These are phyloP conservation scores for Matsumurasca onukii DNA, from an alignment of 1,140 invertebrate genomes.

Conservation along the genomic window DNA sequence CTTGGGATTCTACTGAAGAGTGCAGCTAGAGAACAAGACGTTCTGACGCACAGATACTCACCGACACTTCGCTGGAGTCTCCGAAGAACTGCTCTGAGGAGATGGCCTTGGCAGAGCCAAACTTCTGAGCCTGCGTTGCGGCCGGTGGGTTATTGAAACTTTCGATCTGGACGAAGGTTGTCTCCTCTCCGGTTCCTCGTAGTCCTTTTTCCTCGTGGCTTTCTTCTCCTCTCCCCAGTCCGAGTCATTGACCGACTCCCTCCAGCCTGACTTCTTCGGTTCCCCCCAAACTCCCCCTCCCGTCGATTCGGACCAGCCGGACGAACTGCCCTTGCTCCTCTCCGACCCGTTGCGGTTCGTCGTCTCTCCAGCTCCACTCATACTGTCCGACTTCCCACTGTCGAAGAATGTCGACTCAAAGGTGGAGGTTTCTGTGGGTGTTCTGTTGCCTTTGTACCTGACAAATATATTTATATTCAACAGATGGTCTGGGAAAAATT, in stretches of 20 bases:
- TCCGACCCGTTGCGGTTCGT: neutral
- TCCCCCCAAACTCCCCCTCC: neutral
- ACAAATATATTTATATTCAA: constrained; percentile 1
- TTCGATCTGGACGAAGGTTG: neutral
- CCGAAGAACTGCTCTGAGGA: constrained; percentile 96
- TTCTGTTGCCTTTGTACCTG: constrained; percentile 32
- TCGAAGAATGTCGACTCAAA: constrained; percentile 21
- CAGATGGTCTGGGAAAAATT: no score
- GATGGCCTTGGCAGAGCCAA: constrained; percentile 95
- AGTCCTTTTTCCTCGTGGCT: constrained; percentile 2
- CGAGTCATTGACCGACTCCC: constrained; percentile 10
- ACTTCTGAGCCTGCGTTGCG: constrained; percentile 78
- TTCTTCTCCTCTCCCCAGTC: constrained; percentile 17
- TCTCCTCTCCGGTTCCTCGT: constrained; percentile 25
- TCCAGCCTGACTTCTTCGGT: neutral
- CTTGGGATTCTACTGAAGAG: no score
- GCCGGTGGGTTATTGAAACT: neutral
- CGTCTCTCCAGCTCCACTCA: neutral
- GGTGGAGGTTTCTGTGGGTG: neutral
- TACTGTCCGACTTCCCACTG: neutral
- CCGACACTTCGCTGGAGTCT: constrained; percentile 54
- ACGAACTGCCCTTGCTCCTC: neutral
- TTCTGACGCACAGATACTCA: constrained; percentile 26
- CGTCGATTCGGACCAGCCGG: neutral
- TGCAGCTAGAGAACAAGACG: no score